Evolutionary conservation across 2,888 invertebrate species (phyloP), one percentile per base, ranked within the genome.

Genomic region (Agriotes lineatus): DNA sequence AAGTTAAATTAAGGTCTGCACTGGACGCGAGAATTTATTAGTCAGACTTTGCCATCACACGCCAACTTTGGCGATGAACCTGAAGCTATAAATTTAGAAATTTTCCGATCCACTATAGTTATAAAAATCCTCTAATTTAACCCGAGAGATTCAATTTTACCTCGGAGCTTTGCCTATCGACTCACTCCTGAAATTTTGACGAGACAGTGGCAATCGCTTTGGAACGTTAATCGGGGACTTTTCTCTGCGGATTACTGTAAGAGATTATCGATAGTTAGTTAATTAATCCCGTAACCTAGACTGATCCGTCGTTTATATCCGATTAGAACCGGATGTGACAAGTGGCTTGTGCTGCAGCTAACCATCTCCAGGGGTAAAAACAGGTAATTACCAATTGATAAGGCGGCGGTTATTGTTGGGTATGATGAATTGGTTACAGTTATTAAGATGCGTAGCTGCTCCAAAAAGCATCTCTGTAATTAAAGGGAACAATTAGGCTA

Each of bases 401-500:
- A 48, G 48, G 18, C 10, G 48, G 22, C 5, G 12, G 48, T 48
- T n/a, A 48, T 48, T 48, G 25, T 48, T 48, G 22, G 22, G 22
- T 48, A 48, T 48, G 48, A 48, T 48, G 20, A 48, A 48, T 48
- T 48, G 19, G 25, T 19, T 12, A 48, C 22, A 22, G 48, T 48
- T 48, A 48, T 48, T 48, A 48, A 48, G 48, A 48, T 48, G 25
- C 48, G 25, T 48, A 22, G 7, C 19, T 22, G 48, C 48, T 48
- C 10, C 25, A 12, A 48, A 20, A 12, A 25, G n/a, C 48, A 48
- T 48, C 48, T 22, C 19, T 18, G 48, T 48, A 48, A 48, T 48
- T 48, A 48, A 6, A 14, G 25, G 14, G 39, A 12, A 10, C 6
- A 18, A 48, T 22, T 22, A 18, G 48, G 10, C 18, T 10, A 5